Base-by-base conservation (phyloP, 2,797 vertebrate genomes). In the Lithobates sylvaticus region DNA sequence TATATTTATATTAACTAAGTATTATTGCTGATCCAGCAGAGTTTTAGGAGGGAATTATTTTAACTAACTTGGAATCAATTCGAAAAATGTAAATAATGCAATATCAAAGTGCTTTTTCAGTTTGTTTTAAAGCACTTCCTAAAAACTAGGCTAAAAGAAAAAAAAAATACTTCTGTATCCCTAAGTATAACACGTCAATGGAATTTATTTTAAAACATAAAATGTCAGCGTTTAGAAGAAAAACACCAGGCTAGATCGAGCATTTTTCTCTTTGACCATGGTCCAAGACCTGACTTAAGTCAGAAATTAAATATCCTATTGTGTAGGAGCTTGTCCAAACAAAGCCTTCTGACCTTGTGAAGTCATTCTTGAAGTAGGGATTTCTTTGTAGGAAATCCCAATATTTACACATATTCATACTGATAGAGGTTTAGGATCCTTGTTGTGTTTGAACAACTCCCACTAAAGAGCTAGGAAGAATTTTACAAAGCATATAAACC, bases 301-400 rank as follows among this genome's bases (percentile, higher is more conserved):
- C 34, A 42, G n/a, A 44, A 36, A 23, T 61, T 42, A 72, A 64
- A 71, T 58, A 34, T 29, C 42, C 67, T 77, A 71, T 84, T 68
- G 68, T 77, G 83, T 44, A 39, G 75, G 67, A 77, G 65, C 67
- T 78, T 78, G 47, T 84, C 75, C 58, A 78, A 78, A 71, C 75
- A 84, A n/a, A 39, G 32, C 39, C 75, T 71, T 15, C 58, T 71
- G 83, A 84, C 75, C 74, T 78, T 39, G 61, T 58, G 75, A 50
- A 76, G 21, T 42, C 67, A 29, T 27, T 70, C 32, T 67, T 44
- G 73, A 73, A 50, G 34, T 74, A 74, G 26, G 70, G 80, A 82
- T 78, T 77, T 84, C 44, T 76, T 21, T 69, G 29, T 54, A 34
- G 82, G 74, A 84, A 76, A 58, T 77, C 74, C 83, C 67, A 78